Evolutionary conservation across 2,113 vertebrate genomes (phyloP).

Genomic region (Amia ocellicauda): DNA sequence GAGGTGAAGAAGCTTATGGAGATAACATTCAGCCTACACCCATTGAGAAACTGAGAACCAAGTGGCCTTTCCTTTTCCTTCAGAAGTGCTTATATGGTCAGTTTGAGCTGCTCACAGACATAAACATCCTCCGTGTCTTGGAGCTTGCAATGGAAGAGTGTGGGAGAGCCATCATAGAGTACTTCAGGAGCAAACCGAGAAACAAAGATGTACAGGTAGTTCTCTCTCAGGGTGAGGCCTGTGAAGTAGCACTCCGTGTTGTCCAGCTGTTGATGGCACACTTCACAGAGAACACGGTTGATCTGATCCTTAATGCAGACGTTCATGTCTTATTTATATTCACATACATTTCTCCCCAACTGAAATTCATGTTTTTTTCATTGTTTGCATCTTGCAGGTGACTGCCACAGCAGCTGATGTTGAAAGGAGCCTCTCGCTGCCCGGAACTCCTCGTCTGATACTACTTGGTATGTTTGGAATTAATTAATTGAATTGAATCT

Average conservation of each 20-base stretch:
- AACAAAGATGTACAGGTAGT: slow-evolving; percentile 20
- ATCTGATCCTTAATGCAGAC: not conserved
- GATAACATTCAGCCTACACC: slow-evolving; percentile 26
- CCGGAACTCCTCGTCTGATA: too few relatives aligned
- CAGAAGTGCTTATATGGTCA: slow-evolving; percentile 9
- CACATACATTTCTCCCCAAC: too few relatives aligned
- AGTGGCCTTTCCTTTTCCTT: slow-evolving; percentile 28
- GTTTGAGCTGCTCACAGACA: slow-evolving; percentile 27
- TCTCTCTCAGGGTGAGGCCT: slow-evolving; percentile 17
- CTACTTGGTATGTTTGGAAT: too few relatives aligned
- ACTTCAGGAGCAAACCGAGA: slow-evolving; percentile 22
- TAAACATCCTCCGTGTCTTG: slow-evolving; percentile 21
- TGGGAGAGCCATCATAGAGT: slow-evolving; percentile 18
- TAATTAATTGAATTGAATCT: too few relatives aligned
- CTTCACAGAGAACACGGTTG: not conserved
- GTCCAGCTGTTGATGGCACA: slow-evolving; percentile 13
- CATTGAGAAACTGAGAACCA: slow-evolving; percentile 13
- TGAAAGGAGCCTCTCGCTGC: too few relatives aligned
- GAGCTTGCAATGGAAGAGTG: slow-evolving; percentile 31
- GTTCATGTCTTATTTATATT: too few relatives aligned
- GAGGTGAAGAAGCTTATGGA: slow-evolving; percentile 20
- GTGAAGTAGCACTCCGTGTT: slow-evolving; percentile 9
- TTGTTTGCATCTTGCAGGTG: too few relatives aligned
- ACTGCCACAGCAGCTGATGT: too few relatives aligned
- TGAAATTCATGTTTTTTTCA: too few relatives aligned